Base-by-base conservation (phyloP, 1,140 invertebrate species). In the Harlomillsia oculata region DNA sequence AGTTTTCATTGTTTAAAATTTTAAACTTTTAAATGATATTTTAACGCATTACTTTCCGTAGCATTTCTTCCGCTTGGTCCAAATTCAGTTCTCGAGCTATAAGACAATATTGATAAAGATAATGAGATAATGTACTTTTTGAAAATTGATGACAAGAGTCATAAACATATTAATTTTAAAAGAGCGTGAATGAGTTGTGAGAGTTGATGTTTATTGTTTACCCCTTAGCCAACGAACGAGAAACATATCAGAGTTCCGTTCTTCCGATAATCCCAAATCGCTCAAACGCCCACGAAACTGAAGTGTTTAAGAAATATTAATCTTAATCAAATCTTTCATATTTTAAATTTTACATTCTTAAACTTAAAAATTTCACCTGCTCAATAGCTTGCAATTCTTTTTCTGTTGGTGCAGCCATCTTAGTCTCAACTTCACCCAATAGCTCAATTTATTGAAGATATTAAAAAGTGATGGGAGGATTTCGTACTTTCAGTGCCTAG, bases 21-120 rank as follows among this genome's bases (percentile, higher is more conserved):
- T 30, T 3, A 28, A n/a, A 4, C 6, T 5, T 28, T 16, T 11
- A 39, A 25, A 11, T 20, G 3, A 43, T 28, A n/a, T 26, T 16
- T 26, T 5, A 9, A 44, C 29, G 21, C n/a, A 53, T 54, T 37
- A 54, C 45, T 21, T 50, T 60, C 44, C 58, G 30, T 13, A 60
- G 16, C 58, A 60, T 60, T n/a, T 45, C 44, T 23, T 59, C 57
- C 13, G 57, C 50, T 40, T 59, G 44, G 3, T n/a, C 32, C 28
- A 59, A 29, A 43, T 59, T 30, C 34, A 59, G 23, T 2, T 59
- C 57, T 26, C 57, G 41, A 1, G 57, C 57, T 59, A 21, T n/a
- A 37, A 52, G 3, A 11, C 5, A 41, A 6, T 20, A 41, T 20
- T 20, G 9, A 3, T 6, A 9, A 23, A 11, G 5, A 28, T 25